Conservation (phyloP, 2,797 vertebrate species). For the Enteromius argenteus region DNA sequence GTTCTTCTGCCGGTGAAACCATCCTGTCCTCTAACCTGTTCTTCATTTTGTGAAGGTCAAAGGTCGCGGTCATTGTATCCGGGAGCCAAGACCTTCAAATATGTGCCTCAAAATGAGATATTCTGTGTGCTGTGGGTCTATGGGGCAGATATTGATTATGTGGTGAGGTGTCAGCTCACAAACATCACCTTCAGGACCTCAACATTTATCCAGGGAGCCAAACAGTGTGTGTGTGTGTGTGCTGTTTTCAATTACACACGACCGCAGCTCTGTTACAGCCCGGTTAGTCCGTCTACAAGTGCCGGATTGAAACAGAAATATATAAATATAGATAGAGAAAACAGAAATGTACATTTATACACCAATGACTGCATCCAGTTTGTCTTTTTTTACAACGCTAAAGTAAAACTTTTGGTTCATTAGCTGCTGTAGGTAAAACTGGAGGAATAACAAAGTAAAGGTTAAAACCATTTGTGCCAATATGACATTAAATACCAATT, state of each 20-base stretch:
- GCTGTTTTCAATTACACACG: conserved; percentile 34
- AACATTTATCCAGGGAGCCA: conserved; percentile 59
- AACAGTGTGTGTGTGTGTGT: conserved; percentile 52
- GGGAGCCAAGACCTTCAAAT: conserved; percentile 40
- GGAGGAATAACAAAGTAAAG: background rate
- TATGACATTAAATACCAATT: background rate
- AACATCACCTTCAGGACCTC: conserved; percentile 37
- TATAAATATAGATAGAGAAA: background rate
- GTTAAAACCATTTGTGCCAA: background rate
- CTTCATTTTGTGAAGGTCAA: conserved; percentile 7
- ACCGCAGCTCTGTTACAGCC: background rate
- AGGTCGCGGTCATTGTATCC: conserved; percentile 33
- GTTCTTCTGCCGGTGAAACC: background rate
- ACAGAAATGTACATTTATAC: background rate
- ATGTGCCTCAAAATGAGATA: conserved; percentile 38
- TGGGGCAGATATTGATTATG: conserved; percentile 46
- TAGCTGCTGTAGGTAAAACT: background rate
- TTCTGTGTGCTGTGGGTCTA: conserved; percentile 8
- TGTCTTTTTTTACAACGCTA: background rate
- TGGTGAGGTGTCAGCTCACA: conserved; percentile 32
- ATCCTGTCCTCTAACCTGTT: conserved; percentile 23
- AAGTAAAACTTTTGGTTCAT: background rate
- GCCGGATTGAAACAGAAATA: conserved; percentile 3
- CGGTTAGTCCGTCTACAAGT: background rate
- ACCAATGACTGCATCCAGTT: background rate